Evolutionary conservation across 2,888 invertebrate genomes (phyloP).

Genomic region (Galeopsomyia nigrocyanea): DNA sequence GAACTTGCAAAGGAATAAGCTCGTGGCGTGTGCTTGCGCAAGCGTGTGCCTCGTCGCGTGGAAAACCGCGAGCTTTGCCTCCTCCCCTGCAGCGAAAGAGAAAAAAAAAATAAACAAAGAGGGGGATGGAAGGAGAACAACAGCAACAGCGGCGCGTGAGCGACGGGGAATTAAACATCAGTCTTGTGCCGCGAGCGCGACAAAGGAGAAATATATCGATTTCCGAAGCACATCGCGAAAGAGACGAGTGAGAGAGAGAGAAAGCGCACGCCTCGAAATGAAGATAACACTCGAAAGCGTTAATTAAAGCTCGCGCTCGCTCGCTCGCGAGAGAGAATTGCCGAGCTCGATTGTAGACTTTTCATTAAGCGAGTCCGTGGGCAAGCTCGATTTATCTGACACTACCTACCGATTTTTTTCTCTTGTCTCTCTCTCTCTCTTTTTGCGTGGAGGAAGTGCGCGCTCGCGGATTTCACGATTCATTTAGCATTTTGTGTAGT

Average conservation of each 20-base stretch:
- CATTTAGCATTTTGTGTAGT: constrained; percentile 59
- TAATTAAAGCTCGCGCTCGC: constrained; percentile 53
- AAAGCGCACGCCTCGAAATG: constrained; percentile 38
- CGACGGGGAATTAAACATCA: constrained; percentile 41
- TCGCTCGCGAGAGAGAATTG: constrained; percentile 42
- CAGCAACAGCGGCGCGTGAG: constrained; percentile 30
- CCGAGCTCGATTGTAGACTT: constrained; percentile 54
- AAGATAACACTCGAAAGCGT: constrained; percentile 51
- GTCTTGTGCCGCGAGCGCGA: constrained; percentile 28
- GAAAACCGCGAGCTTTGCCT: constrained; percentile 17
- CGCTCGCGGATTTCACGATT: constrained; percentile 59
- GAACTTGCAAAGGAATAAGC: constrained; percentile 20
- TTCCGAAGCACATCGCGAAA: constrained; percentile 30
- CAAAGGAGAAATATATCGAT: constrained; percentile 44
- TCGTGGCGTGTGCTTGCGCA: too few relatives aligned
- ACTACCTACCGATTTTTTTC: constrained; percentile 35
- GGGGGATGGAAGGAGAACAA: constrained; percentile 15
- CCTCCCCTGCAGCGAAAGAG: constrained; percentile 3
- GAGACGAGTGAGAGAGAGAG: too few relatives aligned
- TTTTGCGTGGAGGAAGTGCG: constrained; percentile 40
- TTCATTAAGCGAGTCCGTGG: constrained; percentile 56
- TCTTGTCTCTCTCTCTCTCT: constrained; percentile 17
- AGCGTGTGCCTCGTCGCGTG: constrained; percentile 13
- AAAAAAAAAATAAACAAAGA: constrained; percentile 34
- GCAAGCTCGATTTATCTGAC: constrained; percentile 52